Evolutionary conservation across 2,797 vertebrate genomes (phyloP), one percentile per base, ranked within the genome.

Genomic region (Spinibarbus caldwelli): DNA sequence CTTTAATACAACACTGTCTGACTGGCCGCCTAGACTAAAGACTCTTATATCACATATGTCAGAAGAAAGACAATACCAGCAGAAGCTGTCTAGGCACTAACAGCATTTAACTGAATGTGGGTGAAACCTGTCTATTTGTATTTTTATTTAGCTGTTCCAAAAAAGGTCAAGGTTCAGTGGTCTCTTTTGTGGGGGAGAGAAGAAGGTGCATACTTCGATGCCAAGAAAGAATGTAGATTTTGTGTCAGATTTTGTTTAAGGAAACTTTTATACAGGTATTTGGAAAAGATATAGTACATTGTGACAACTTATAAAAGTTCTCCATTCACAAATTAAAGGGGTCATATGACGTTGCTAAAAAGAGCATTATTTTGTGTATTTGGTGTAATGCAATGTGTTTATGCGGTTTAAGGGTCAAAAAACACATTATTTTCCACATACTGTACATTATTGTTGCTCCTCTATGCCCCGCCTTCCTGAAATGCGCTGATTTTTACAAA

Each of bases 241-340:
- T 71, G n/a, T n/a, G n/a, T 29, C 68, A 62, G 21, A 66, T 23
- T 59, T 71, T 45, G 41, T 59, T 31, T 17, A 57, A 70, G 23
- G 26, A 29, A 54, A 70, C 38, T 41, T 78, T 19, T 12, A 36
- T 38, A 38, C 6, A 26, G 52, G 52, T 59, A 59, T 59, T 59
- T 80, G 31, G 34, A 54, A 84, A 84, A 31, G 43, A 64, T 52
- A 29, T 19, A 38, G 79, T 19, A 52, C 64, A 77, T 67, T 71
- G 47, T 59, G 49, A 41, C 34, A 52, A 52, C 12, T 59, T 59
- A 38, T 79, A 78, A 70, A 77, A 54, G 43, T 57, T 79, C 59
- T 21, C 23, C 10, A 71, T 73, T 80, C 57, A 67, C 21, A 54
- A n/a, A 84, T 41, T 41, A n/a, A n/a, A n/a, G n/a, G n/a, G n/a